Base-by-base conservation (phyloP, 92 coral and sea anemone species). In the Ricordea florida region DNA sequence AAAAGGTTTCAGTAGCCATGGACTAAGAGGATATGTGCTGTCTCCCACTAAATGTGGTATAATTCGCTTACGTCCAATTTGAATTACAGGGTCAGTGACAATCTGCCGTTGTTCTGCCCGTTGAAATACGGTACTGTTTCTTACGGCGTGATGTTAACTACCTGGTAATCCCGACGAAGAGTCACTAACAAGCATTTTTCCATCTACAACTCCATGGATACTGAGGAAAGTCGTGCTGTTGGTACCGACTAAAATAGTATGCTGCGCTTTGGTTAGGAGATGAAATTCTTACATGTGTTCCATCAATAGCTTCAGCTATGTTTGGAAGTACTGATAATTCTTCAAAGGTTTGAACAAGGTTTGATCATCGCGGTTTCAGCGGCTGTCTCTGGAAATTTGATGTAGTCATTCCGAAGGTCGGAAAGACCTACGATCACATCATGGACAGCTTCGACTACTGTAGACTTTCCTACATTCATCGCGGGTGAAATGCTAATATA, bases 91-190 rank as follows among this genome's bases (percentile, higher is more conserved):
- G 16, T 41, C 45, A 32, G 25, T 29, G 20, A 57, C 27, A 57
- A 57, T 57, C 14, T 57, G 42, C 20, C 44, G 27, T 16, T 31
- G 25, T 15, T 57, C 64, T 57, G 64, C 64, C 20, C 20, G 6
- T 14, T 57, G 14, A 15, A 16, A 57, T 16, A 57, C 35, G 4
- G 34, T 31, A 15, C 43, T 57, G 10, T 62, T 62, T 62, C 69
- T 0, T 1, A 62, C 48, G 11, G 50, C 69, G 11, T 38, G 33
- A 38, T 62, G 69, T 40, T 40, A 10, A 23, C 72, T 42, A 4
- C 72, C 41, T 2, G 72, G 72, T 8, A 42, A 64, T 3, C 52
- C 72, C 15, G 72, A 52, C 21, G 56, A 35, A 42, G 44, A n/a
- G 40, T 64, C 72, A 16, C 24, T 42, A 17, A 62, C 35, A 62